phyloP scores from a whole-genome alignment of 1,140 invertebrate genomes.

The Zaprionus ornatus region DNA sequence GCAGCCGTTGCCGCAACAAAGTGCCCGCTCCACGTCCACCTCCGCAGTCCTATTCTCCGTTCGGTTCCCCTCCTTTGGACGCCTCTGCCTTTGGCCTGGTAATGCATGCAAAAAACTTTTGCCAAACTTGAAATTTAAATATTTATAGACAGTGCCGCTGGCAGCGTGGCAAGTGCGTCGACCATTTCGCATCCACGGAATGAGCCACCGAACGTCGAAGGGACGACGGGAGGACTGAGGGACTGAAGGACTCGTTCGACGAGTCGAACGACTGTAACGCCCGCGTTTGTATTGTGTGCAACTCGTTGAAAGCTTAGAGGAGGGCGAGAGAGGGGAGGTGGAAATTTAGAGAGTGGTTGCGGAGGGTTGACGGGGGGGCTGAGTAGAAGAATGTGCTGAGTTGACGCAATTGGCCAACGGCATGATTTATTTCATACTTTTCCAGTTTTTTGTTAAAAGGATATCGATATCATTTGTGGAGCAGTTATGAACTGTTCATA shows the following conservation, averaged over 20 bases:
- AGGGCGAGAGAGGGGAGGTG: not conserved
- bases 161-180: slow-evolving; percentile 46
- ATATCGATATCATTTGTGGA: slow-evolving; percentile 36
- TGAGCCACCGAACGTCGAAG: slow-evolving; percentile 4
- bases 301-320: not conserved
- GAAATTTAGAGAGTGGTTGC: slow-evolving; percentile 3
- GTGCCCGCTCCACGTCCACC: not conserved
- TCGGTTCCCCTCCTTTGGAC: not conserved
- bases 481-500: slow-evolving; percentile 36
- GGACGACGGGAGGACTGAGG: not conserved
- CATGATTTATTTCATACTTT: slow-evolving; percentile 74
- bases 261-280: not conserved
- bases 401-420: slow-evolving; percentile 79
- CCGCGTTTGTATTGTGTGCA: slow-evolving; percentile 41
- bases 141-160: slow-evolving; percentile 77
- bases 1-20: slow-evolving; percentile 47
- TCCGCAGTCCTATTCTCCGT: no score
- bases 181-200: slow-evolving; percentile 16
- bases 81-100: slow-evolving; percentile 32
- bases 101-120: slow-evolving; percentile 83
- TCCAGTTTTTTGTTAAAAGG: slow-evolving; percentile 32
- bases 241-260: slow-evolving; percentile 3
- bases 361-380: not conserved
- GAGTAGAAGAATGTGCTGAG: slow-evolving; percentile 69
- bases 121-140: slow-evolving; percentile 82